A percentile compares a stretch with the other conserved stretches of the same genome.
Evolutionary conservation across 2,113 vertebrate genomes (phyloP).

Genomic region (Actinemys pallida): DNA sequence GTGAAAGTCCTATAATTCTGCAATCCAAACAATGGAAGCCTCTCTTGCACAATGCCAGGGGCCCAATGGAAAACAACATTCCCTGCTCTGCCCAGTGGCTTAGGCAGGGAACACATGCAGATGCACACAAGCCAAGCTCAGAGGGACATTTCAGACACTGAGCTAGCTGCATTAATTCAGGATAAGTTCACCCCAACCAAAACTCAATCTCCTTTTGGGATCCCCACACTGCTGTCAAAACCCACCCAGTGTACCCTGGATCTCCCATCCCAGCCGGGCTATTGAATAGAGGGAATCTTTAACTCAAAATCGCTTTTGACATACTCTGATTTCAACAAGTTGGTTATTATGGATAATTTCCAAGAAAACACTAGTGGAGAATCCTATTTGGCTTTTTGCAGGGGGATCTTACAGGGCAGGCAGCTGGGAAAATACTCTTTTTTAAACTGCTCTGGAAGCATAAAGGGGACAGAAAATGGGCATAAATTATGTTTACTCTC

Average conservation of each 20-base stretch:
- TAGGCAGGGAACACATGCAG: background rate
- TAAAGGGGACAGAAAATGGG: background rate
- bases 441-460: background rate
- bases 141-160: background rate
- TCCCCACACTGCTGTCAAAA: background rate
- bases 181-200: background rate
- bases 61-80: background rate
- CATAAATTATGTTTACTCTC: background rate
- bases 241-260: background rate
- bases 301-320: background rate
- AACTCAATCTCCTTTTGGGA: background rate
- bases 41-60: background rate
- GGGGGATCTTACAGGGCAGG: background rate
- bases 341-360: background rate
- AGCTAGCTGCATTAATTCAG: background rate
- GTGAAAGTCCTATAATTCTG: background rate
- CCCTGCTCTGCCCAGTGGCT: background rate
- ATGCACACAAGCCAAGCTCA: background rate
- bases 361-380: background rate
- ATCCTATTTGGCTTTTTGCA: background rate
- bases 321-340: background rate
- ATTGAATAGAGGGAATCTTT: background rate
- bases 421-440: background rate
- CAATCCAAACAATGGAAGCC: background rate
- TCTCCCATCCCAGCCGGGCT: background rate